Conservation (phyloP, 2,888 invertebrate species). For the Pyrocoelia pectoralis region DNA sequence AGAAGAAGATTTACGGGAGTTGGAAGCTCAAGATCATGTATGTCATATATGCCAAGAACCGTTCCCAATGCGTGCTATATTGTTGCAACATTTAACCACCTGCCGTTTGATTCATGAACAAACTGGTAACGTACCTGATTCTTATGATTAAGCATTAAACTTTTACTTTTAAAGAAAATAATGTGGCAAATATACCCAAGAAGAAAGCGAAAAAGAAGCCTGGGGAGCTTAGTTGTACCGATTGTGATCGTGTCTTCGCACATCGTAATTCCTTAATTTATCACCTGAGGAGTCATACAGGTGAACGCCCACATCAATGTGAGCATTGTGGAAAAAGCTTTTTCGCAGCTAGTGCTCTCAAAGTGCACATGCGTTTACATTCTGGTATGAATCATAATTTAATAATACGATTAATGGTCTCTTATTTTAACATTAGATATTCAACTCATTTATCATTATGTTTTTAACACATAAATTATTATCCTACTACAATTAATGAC, state of each 20-base stretch:
- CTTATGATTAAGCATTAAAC: not conserved
- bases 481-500: too few relatives aligned
- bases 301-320: slow-evolving; percentile 79
- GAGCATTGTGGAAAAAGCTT: slow-evolving; percentile 84
- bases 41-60: slow-evolving; percentile 59
- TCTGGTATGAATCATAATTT: slow-evolving; percentile 62
- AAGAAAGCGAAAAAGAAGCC: slow-evolving; percentile 57
- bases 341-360: slow-evolving; percentile 82
- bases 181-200: slow-evolving; percentile 18
- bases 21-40: slow-evolving; percentile 57
- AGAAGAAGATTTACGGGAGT: slow-evolving; percentile 59
- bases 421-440: not conserved
- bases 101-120: slow-evolving; percentile 52
- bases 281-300: slow-evolving; percentile 81
- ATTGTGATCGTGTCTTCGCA: slow-evolving; percentile 78
- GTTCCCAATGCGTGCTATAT: slow-evolving; percentile 54
- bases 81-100: slow-evolving; percentile 57
- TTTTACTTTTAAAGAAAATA: slow-evolving; percentile 3
- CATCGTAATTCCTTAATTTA: slow-evolving; percentile 87
- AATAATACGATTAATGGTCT: not conserved
- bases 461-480: too few relatives aligned
- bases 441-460: too few relatives aligned
- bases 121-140: slow-evolving; percentile 45
- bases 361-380: slow-evolving; percentile 83
- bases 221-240: slow-evolving; percentile 65